These are phyloP conservation scores for Streblospio benedicti DNA, from an alignment of 1,140 invertebrate genomes.

Conservation along the genomic window DNA sequence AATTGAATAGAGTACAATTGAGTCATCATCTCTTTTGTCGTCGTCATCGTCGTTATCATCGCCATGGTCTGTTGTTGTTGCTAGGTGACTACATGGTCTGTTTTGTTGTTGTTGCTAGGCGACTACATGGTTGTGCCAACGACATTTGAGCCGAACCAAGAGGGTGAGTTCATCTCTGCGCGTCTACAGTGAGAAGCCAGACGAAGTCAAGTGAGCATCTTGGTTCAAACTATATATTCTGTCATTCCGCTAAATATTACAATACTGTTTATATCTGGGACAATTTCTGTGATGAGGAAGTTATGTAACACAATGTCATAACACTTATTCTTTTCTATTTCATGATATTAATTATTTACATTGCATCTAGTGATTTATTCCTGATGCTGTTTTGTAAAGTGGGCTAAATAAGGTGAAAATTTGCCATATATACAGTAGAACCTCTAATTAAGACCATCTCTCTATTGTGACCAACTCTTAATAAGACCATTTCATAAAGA, in stretches of 20 bases:
- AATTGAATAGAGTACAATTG: no score
- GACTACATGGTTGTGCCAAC: conserved; percentile 94
- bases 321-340: not conserved
- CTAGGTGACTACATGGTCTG: conserved; percentile 88
- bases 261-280: not conserved
- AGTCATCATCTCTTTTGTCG: no score
- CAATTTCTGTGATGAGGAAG: not conserved
- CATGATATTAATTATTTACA: not conserved
- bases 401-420: no score
- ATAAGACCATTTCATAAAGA: no score
- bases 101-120: no score
- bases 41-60: no score
- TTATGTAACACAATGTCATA: not conserved
- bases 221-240: not conserved
- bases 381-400: not conserved
- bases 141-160: conserved; percentile 94
- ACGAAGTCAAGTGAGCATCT: conserved; percentile 32
- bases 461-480: no score
- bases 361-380: not conserved
- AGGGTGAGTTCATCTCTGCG: conserved; percentile 91
- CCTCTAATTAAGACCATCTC: no score
- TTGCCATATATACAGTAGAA: no score
- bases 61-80: no score
- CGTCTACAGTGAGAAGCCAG: conserved; percentile 84
- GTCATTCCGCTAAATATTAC: not conserved